Base-by-base conservation (phyloP, 2,113 vertebrate genomes). In the Neolamprologus brichardi region DNA sequence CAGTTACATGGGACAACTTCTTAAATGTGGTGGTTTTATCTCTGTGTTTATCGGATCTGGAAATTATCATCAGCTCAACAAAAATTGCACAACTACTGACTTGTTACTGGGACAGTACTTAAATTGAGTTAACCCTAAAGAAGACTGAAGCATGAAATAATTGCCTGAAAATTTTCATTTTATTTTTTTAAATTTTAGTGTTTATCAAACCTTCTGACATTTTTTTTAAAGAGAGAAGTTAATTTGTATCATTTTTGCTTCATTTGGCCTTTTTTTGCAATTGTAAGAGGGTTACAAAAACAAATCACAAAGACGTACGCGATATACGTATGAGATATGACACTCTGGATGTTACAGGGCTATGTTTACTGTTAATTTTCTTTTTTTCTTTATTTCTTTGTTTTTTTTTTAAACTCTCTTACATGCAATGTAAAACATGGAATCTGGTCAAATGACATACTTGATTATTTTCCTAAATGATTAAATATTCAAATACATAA, bases 321-420 rank as follows among this genome's bases (percentile, higher is more conserved):
- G 60, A 64, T 62, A 18, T 62, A 62, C 3, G 0, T 62, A 64
- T 64, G 17, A 64, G 30, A 64, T 34, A 64, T 34, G 60, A 12
- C 60, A 64, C 30, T 2, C 2, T n/a, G 17, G 30, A 34, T 11
- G 6, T 64, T 64, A 64, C 30, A 64, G 28, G 58, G 58, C 37
- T 41, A 41, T 1, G 13, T 44, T 28, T 28, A 17, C 23, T 46
- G 39, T 44, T 23, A 23, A 12, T 41, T 44, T 67, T 62, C 0
- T 62, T 11, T 62, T 32, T 34, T 62, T 62, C 28, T 62, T 67
- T 67, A 5, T 32, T 60, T 60, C 56, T 60, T 64, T 64, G 25
- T 4, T 9, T 11, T 37, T 0, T 23, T 60, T 20, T 56, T 1
- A 1, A 8, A 4, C 13, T 72, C 20, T 3, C 37, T 9, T 7